These are phyloP conservation scores for Anseranas semipalmata DNA, from an alignment of 2,113 vertebrate genomes.

Conservation along the genomic window DNA sequence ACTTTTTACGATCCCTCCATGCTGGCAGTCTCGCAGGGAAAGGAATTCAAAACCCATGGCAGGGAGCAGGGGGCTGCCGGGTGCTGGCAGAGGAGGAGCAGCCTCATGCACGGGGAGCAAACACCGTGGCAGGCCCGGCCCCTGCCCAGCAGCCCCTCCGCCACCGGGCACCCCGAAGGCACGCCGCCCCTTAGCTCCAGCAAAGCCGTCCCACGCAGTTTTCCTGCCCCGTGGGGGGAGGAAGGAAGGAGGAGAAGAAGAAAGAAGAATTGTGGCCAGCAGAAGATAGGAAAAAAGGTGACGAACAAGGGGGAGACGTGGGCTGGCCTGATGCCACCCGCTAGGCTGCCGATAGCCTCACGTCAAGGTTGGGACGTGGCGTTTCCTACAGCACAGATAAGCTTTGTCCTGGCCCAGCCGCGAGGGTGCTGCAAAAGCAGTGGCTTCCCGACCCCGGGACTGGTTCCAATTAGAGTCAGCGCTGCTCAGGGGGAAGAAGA, in stretches of 20 bases:
- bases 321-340: not conserved
- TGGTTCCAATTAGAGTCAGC: slow-evolving; percentile 55
- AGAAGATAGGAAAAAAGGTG: not conserved
- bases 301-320: not conserved
- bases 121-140: not conserved
- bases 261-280: not conserved
- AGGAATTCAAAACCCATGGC: not conserved
- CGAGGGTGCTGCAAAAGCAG: not conserved
- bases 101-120: not conserved
- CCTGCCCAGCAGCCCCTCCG: not conserved
- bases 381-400: slow-evolving; percentile 46
- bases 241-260: not conserved
- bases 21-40: not conserved
- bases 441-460: not conserved
- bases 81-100: not conserved
- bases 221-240: not conserved
- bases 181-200: not conserved
- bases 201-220: not conserved
- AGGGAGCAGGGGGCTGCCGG: not conserved
- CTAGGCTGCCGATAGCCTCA: not conserved
- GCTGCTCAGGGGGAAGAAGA: not conserved
- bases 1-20: slow-evolving; percentile 19
- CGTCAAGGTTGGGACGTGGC: not conserved
- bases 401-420: slow-evolving; percentile 25
- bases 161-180: not conserved